Evolutionary conservation across 1,140 invertebrate species (phyloP), one percentile per base, ranked within the genome.

Genomic region (Metopolophium dirhodum): DNA sequence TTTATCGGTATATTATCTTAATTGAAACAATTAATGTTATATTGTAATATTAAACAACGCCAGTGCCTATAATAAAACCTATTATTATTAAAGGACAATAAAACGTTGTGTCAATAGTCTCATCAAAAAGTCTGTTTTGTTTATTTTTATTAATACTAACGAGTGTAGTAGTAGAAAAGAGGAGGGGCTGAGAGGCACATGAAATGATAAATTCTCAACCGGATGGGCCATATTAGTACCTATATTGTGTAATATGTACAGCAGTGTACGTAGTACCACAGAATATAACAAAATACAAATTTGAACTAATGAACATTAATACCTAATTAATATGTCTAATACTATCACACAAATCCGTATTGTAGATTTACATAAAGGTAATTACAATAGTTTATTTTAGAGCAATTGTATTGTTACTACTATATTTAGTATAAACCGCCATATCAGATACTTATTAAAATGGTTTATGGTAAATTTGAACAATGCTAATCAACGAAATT

Each of bases 41-140:
- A 51, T 85, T 85, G 91, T 85, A 85, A 92, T 92, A 3, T 41
- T 41, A 37, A 54, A 85, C 47, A 91, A 54, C 47, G 49, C 37
- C 47, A 92, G 91, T 83, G 91, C 30, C n/a, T 30, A 35, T 54
- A 92, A 41, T 82, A 92, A 83, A 85, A 47, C 77, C 82, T 35
- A 85, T 83, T 92, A 83, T 92, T 92, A 83, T 92, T 92, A 83
- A 68, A 51, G 91, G 57, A 92, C 77, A 92, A 92, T 92, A 92
- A 92, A 92, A 85, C 47, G 23, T 54, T 85, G 47, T 92, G 82
- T 92, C 47, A 54, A 82, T 22, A 92, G 91, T 85, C 49, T 85
- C 77, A 85, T 92, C 91, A 85, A 83, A 83, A 83, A 92, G 47
- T 85, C 22, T 1, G 35, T 85, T 85, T 83, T 82, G 49, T 92